Percentiles rank a stretch among this genome's conserved stretches.
Evolutionary conservation across 2,888 invertebrate genomes (phyloP).

Genomic region (Orthosia cruda): DNA sequence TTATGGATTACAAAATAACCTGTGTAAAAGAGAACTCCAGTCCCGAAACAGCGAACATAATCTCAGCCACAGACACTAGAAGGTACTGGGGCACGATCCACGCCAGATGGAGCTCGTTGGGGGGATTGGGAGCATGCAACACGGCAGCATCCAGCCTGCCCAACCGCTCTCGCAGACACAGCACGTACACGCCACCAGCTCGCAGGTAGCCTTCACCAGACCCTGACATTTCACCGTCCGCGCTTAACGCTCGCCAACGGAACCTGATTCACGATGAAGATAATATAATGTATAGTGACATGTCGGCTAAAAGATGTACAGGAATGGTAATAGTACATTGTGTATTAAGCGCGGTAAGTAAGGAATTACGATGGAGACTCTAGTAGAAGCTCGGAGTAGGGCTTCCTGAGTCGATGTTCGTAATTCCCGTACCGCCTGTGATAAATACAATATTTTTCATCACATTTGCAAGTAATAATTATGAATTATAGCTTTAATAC

Average conservation of each 20-base stretch:
- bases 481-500: no score
- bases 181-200: slow-evolving; percentile 91
- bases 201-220: slow-evolving; percentile 82
- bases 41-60: slow-evolving; percentile 96
- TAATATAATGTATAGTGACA: neutral
- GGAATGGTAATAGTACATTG: no score
- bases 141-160: slow-evolving; percentile 91
- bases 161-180: slow-evolving; percentile 90
- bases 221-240: slow-evolving; percentile 80
- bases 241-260: slow-evolving; percentile 83
- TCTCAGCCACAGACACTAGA: slow-evolving; percentile 95
- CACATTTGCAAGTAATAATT: no score
- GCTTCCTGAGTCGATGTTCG: no score
- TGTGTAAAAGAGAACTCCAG: slow-evolving; percentile 96
- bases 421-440: no score
- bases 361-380: no score
- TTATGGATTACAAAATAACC: slow-evolving; percentile 76
- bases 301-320: neutral
- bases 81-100: slow-evolving; percentile 96
- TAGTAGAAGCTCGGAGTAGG: no score
- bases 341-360: no score
- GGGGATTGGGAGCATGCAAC: slow-evolving; percentile 92
- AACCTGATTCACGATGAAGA: slow-evolving; percentile 74
- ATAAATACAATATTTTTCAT: no score
- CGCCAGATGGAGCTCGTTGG: slow-evolving; percentile 93